These are phyloP conservation scores for Ophion ventricosus DNA, from an alignment of 2,888 invertebrate species.

Conservation along the genomic window DNA sequence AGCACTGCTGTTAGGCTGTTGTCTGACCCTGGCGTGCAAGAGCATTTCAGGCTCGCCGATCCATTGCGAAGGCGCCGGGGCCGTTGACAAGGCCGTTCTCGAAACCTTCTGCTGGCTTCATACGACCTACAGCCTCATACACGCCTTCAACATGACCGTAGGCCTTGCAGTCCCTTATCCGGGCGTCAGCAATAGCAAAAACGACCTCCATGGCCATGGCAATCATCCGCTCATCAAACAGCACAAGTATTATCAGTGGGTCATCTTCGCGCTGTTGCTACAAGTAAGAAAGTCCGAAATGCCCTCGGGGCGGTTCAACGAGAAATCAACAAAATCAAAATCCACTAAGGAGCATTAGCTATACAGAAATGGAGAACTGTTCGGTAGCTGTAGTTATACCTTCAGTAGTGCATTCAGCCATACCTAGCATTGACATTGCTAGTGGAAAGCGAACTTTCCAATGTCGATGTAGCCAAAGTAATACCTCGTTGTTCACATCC, in stretches of 20 bases:
- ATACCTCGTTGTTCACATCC: too few species aligned
- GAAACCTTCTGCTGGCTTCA: slow-evolving; percentile 98
- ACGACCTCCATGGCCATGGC: slow-evolving; percentile 84
- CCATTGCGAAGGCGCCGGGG: slow-evolving; percentile 82
- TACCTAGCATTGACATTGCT: too few species aligned
- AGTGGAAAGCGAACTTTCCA: too few species aligned
- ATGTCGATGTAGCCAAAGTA: too few species aligned
- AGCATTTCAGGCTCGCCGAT: slow-evolving; percentile 83
- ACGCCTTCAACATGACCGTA: slow-evolving; percentile 87
- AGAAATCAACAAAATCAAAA: neutral
- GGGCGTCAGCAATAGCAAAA: slow-evolving; percentile 88
- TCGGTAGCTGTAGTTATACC: too few species aligned
- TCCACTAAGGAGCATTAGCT: neutral
- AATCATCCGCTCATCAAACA: slow-evolving; percentile 81
- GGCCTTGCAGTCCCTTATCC: slow-evolving; percentile 90
- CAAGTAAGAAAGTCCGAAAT: slow-evolving; percentile 82
- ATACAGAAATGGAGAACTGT: too few species aligned
- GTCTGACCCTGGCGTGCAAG: slow-evolving; percentile 84
- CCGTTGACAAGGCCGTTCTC: slow-evolving; percentile 89
- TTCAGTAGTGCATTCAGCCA: too few species aligned
- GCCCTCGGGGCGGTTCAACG: neutral
- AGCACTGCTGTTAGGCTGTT: slow-evolving; percentile 84
- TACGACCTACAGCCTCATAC: slow-evolving; percentile 93
- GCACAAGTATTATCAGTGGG: slow-evolving; percentile 87
- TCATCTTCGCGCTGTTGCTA: slow-evolving; percentile 85